Evolutionary conservation across 2,888 invertebrate genomes (phyloP).

Genomic region (Dendrolimus houi): DNA sequence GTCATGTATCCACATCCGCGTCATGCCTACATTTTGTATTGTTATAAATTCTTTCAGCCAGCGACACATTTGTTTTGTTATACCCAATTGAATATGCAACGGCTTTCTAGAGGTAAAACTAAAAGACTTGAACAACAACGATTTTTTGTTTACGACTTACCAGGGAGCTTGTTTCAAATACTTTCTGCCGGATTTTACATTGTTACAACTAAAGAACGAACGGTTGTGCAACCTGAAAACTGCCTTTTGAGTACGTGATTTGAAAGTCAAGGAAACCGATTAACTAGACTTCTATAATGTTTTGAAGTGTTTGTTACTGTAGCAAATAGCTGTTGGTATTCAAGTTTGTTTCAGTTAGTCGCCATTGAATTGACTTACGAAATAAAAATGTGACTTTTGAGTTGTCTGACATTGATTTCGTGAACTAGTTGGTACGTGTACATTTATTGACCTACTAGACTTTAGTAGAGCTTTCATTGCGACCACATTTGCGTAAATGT

Average conservation of each 20-base stretch:
- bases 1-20: slow-evolving; percentile 7
- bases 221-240: slow-evolving; percentile 30
- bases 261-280: slow-evolving; percentile 21
- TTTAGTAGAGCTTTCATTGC: too few species aligned
- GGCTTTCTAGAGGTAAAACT: slow-evolving; percentile 40
- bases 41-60: slow-evolving; percentile 42
- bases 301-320: background rate
- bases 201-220: slow-evolving; percentile 23
- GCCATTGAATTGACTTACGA: too few species aligned
- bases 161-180: slow-evolving; percentile 4
- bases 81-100: slow-evolving; percentile 44
- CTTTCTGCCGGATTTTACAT: slow-evolving; percentile 41
- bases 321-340: background rate
- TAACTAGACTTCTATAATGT: slow-evolving; percentile 4
- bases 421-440: background rate
- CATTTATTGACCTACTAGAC: background rate
- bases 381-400: too few species aligned
- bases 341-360: too few species aligned
- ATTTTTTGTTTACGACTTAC: slow-evolving; percentile 28
- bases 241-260: slow-evolving; percentile 19
- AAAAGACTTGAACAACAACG: slow-evolving; percentile 21
- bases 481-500: too few species aligned
- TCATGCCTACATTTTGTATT: slow-evolving; percentile 22
- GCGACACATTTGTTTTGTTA: slow-evolving; percentile 26
- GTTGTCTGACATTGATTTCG: background rate